Evolutionary conservation across 2,888 invertebrate species (phyloP).

Genomic region (Eucriotettix oculatus): DNA sequence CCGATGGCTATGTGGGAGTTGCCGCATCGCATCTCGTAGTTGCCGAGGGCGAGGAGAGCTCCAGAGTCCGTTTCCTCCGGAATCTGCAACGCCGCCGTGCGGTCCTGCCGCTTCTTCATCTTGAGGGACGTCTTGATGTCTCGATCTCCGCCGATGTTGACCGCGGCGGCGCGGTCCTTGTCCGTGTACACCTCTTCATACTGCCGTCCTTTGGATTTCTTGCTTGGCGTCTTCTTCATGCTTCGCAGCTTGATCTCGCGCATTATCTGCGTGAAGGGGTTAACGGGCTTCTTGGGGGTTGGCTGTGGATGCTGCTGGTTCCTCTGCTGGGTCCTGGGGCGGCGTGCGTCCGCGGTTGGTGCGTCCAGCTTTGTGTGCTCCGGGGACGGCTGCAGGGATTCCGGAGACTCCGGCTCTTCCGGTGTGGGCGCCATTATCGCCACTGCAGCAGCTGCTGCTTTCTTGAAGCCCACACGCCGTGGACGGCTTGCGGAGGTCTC

Average conservation of each 20-base stretch:
- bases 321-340: neutral
- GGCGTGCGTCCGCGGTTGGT: neutral
- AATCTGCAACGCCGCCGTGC: conserved; percentile 46
- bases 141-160: conserved; percentile 57
- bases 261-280: conserved; percentile 1
- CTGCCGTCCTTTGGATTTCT: neutral
- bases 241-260: neutral
- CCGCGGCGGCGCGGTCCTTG: conserved; percentile 80
- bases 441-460: neutral
- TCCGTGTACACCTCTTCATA: conserved; percentile 73
- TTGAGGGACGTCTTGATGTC: conserved; percentile 76
- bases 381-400: neutral
- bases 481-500: conserved; percentile 1
- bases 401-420: neutral
- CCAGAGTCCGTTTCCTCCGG: conserved; percentile 66
- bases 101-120: conserved; percentile 61
- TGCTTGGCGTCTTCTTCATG: neutral
- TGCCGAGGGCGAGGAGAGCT: conserved; percentile 56
- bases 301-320: neutral
- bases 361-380: neutral
- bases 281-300: neutral
- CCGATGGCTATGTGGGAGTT: conserved; percentile 52
- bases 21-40: conserved; percentile 59
- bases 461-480: too few species aligned
- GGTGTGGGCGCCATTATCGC: neutral